These are phyloP conservation scores for Cetoscarus ocellatus DNA, from an alignment of 2,797 vertebrate species.

Conservation along the genomic window DNA sequence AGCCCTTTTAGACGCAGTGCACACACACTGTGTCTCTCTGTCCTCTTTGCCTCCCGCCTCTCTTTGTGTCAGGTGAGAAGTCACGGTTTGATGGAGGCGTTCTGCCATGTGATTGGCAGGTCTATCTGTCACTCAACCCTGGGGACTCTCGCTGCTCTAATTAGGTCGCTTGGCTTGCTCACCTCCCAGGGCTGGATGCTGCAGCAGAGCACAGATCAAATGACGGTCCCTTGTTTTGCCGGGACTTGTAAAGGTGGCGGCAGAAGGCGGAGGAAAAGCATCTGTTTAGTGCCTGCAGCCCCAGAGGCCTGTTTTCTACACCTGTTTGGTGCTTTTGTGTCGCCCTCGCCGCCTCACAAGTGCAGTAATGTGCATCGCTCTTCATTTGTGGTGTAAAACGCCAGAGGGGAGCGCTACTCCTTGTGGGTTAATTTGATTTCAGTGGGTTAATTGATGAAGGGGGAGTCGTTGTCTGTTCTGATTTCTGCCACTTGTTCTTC, in stretches of 20 bases:
- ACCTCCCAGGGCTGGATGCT: conserved; percentile 81
- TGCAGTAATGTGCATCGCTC: conserved; percentile 69
- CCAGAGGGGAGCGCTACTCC: conserved; percentile 68
- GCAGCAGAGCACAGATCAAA: conserved; percentile 78
- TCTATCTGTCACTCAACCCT: conserved; percentile 85
- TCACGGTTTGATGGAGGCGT: conserved; percentile 71
- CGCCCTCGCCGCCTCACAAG: conserved; percentile 47
- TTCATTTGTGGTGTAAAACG: conserved; percentile 73
- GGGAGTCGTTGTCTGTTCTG: conserved; percentile 72
- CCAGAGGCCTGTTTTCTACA: conserved; percentile 71
- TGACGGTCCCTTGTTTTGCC: conserved; percentile 78
- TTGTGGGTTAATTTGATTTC: conserved; percentile 82
- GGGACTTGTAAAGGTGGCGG: conserved; percentile 80
- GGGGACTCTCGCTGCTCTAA: conserved; percentile 82
- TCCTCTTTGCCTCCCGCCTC: conserved; percentile 55
- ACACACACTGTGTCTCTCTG: conserved; percentile 42
- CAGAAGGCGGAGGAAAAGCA: conserved; percentile 75
- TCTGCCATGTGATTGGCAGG: conserved; percentile 81
- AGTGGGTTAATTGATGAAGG: conserved; percentile 80
- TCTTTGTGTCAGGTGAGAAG: conserved; percentile 81
- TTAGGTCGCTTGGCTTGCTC: conserved; percentile 83
- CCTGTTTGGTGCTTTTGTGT: conserved; percentile 76
- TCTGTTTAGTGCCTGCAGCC: conserved; percentile 75
- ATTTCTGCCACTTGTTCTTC: conserved; percentile 62
- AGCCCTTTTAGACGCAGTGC: conserved; percentile 37